Evolutionary conservation across 2,888 invertebrate genomes (phyloP).

Genomic region (Heliconius sara): DNA sequence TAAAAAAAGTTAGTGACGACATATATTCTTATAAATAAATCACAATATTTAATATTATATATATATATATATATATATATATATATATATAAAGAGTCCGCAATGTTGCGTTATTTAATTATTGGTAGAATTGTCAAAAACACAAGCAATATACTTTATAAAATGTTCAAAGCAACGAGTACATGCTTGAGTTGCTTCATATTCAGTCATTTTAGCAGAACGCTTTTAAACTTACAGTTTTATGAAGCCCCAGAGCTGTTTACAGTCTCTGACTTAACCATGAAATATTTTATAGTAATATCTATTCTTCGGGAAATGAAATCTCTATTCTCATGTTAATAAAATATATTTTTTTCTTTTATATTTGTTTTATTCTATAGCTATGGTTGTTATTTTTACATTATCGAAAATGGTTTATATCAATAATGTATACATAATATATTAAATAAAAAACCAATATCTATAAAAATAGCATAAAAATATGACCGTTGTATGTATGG

Average conservation of each 20-base stretch:
- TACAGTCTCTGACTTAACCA: slow-evolving; percentile 17
- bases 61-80: no score
- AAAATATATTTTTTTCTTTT: not conserved
- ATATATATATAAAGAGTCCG: no score
- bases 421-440: no score
- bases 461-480: no score
- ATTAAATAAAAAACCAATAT: no score
- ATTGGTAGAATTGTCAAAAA: not conserved
- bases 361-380: not conserved
- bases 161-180: not conserved
- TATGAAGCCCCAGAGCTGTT: slow-evolving; percentile 27
- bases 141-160: not conserved
- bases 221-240: slow-evolving; percentile 18
- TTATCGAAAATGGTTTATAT: no score
- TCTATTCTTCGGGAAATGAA: not conserved
- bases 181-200: not conserved
- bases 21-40: no score
- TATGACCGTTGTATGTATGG: no score
- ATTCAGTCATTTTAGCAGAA: slow-evolving; percentile 21
- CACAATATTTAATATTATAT: no score
- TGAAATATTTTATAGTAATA: slow-evolving; percentile 20
- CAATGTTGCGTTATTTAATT: not conserved
- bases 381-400: no score
- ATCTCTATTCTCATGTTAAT: not conserved
- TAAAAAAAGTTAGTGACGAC: no score